Conservation (phyloP, 2,113 vertebrate species). For the Electrona antarctica region DNA sequence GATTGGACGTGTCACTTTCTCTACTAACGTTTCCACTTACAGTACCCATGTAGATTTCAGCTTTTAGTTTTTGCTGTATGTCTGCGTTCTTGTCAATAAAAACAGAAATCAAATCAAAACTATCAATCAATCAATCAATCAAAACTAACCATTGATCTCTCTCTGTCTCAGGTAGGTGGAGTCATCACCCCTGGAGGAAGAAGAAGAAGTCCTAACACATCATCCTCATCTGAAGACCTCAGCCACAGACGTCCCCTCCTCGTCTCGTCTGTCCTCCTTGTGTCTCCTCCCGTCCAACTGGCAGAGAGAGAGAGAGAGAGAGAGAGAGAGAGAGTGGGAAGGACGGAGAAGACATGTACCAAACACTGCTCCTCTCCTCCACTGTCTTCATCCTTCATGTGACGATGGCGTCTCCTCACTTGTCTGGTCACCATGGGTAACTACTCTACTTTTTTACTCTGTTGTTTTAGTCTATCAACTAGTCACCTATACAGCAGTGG, state of each 20-base stretch:
- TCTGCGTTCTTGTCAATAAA: too few species aligned
- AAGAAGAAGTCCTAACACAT: background rate
- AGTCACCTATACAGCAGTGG: too few species aligned
- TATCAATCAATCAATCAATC: background rate
- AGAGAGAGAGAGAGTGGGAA: slow-evolving; percentile 50
- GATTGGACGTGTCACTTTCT: too few species aligned
- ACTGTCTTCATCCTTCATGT: slow-evolving; percentile 76
- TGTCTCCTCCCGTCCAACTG: slow-evolving; percentile 31
- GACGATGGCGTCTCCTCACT: slow-evolving; percentile 67
- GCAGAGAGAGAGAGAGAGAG: slow-evolving; percentile 44
- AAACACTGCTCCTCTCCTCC: slow-evolving; percentile 69
- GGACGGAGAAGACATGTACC: slow-evolving; percentile 76
- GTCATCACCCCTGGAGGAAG: slow-evolving; percentile 36
- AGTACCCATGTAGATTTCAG: too few species aligned
- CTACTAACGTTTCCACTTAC: too few species aligned
- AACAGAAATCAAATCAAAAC: too few species aligned
- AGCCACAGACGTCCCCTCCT: slow-evolving; percentile 18
- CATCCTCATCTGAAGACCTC: slow-evolving; percentile 30
- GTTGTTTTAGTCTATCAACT: too few species aligned
- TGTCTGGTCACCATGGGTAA: slow-evolving; percentile 77
- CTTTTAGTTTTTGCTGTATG: too few species aligned
- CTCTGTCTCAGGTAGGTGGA: slow-evolving; percentile 58
- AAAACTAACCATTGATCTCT: background rate
- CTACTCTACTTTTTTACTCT: background rate
- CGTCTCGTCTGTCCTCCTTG: slow-evolving; percentile 22